phyloP scores from a whole-genome alignment of 2,797 vertebrate genomes.

The Anguilla pacifica region DNA sequence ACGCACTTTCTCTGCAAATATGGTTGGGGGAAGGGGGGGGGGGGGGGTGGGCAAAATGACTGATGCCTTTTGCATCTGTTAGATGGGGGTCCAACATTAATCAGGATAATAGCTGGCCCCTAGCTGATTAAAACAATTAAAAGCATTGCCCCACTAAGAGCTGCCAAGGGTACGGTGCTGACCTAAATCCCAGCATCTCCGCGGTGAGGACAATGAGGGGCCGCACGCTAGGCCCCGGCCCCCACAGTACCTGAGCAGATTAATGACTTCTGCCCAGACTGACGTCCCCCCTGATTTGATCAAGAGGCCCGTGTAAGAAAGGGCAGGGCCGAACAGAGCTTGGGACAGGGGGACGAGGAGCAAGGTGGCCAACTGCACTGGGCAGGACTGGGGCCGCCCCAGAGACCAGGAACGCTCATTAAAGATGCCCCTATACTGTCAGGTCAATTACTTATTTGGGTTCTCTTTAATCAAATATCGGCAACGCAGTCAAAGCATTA shows the following conservation, averaged over 20 bases:
- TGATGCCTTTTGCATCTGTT: conserved; percentile 23
- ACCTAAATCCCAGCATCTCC: conserved; percentile 36
- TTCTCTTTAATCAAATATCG: not conserved
- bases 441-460: conserved; percentile 19
- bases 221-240: not conserved
- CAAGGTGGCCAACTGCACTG: not conserved
- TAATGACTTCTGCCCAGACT: conserved; percentile 21
- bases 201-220: conserved; percentile 11
- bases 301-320: conserved; percentile 3
- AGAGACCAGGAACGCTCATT: not conserved
- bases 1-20: not conserved
- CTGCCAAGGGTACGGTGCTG: conserved; percentile 28
- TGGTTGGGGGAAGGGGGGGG: conserved; percentile 42
- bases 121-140: conserved; percentile 42
- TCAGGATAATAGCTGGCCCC: conserved; percentile 22
- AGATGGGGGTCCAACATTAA: conserved; percentile 42
- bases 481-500: not conserved
- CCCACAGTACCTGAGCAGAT: conserved; percentile 25
- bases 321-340: not conserved
- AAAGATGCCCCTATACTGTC: conserved; percentile 3
- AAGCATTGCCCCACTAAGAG: conserved; percentile 30
- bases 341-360: not conserved
- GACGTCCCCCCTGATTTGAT: conserved; percentile 21
- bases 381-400: not conserved
- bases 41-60: conserved; percentile 25